phyloP scores from a whole-genome alignment of 2,888 invertebrate species.

The Agrochola lychnidis region DNA sequence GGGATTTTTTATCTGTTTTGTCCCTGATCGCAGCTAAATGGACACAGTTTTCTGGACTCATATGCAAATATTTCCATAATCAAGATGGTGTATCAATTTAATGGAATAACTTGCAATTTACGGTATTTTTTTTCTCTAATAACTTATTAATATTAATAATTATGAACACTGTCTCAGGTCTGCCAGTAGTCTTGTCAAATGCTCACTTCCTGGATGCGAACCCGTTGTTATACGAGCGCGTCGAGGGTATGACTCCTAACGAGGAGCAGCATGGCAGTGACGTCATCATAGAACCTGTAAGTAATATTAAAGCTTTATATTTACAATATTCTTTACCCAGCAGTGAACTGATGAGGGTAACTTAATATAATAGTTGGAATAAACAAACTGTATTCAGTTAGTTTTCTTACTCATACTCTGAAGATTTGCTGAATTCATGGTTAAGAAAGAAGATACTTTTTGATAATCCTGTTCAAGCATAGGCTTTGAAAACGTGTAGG shows the following conservation, averaged over 20 bases:
- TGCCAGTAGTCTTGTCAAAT: conserved; percentile 92
- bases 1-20: too few relatives aligned
- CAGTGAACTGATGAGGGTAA: neutral
- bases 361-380: neutral
- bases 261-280: conserved; percentile 79
- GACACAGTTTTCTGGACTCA: neutral
- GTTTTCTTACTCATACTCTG: neutral
- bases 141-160: neutral
- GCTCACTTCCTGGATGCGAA: conserved; percentile 91
- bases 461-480: neutral
- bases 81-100: neutral
- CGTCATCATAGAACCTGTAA: conserved; percentile 92
- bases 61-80: neutral
- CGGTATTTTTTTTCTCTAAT: too few relatives aligned
- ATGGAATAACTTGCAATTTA: too few relatives aligned
- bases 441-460: neutral
- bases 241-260: conserved; percentile 91
- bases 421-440: neutral
- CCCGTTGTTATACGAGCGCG: conserved; percentile 88
- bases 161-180: conserved; percentile 80
- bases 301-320: conserved; percentile 17
- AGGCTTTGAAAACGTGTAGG: neutral
- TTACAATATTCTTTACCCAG: neutral
- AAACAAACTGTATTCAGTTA: neutral
- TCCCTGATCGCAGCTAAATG: neutral